These are phyloP conservation scores for Drosophila teissieri DNA, from an alignment of 1,140 invertebrate genomes.

Conservation along the genomic window DNA sequence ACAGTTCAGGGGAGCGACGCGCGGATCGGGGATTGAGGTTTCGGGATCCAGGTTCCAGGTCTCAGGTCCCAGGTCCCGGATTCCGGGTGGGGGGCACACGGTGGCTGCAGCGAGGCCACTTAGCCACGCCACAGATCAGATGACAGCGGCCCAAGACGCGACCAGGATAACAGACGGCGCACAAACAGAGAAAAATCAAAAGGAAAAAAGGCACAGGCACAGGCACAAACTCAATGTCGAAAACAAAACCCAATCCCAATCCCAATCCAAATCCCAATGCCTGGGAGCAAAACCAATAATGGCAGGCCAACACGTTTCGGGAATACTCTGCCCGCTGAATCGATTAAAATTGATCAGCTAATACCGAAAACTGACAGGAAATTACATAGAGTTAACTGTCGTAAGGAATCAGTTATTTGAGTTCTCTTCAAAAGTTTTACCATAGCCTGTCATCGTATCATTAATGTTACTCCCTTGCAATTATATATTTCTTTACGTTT, in stretches of 20 bases:
- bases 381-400: too few species aligned
- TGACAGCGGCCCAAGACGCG: conserved; percentile 66
- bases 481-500: too few species aligned
- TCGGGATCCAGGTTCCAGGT: not conserved
- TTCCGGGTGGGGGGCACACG: not conserved
- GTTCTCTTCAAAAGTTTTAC: too few species aligned
- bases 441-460: too few species aligned
- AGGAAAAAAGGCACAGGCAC: conserved; percentile 11
- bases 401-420: too few species aligned
- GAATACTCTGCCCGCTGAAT: conserved; percentile 8
- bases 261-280: not conserved
- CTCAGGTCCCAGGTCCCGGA: not conserved
- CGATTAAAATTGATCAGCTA: conserved; percentile 4
- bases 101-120: conserved; percentile 56
- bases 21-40: not conserved
- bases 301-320: not conserved
- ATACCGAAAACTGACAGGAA: too few species aligned
- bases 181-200: conserved; percentile 13
- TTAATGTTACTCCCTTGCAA: too few species aligned
- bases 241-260: not conserved
- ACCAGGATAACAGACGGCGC: conserved; percentile 64
- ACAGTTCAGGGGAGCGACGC: not conserved
- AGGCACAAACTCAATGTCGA: not conserved
- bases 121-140: conserved; percentile 78
- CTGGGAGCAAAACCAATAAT: conserved; percentile 13